Conservation (phyloP, 2,113 vertebrate species). For the Nerophis ophidion region DNA sequence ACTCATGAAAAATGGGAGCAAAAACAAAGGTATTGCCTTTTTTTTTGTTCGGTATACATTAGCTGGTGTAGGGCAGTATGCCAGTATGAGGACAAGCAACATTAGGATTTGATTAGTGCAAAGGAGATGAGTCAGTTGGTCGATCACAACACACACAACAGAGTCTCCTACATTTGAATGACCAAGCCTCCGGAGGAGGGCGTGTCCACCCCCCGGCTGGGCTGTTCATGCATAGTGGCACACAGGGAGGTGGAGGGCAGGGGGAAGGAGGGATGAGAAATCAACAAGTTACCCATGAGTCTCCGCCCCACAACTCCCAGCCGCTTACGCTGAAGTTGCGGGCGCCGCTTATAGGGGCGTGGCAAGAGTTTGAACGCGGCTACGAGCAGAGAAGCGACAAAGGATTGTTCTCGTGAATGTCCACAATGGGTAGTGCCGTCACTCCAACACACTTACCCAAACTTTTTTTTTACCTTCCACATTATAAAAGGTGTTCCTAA, state of each 20-base stretch:
- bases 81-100: constrained; percentile 29
- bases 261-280: constrained; percentile 35
- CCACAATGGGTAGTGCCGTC: no score
- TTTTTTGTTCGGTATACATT: no score
- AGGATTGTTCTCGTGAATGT: constrained; percentile 36
- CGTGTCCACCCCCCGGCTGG: constrained; percentile 44
- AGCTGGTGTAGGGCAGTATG: constrained; percentile 21
- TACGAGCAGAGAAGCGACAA: constrained; percentile 38
- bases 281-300: constrained; percentile 71
- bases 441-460: no score
- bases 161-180: constrained; percentile 63
- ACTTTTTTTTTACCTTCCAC: no score
- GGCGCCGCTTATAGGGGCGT: constrained; percentile 61
- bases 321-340: constrained; percentile 71
- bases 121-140: constrained; percentile 13
- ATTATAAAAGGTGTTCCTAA: no score
- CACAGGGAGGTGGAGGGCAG: constrained; percentile 22
- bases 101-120: constrained; percentile 44
- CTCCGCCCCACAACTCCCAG: constrained; percentile 76
- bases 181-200: constrained; percentile 61
- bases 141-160: constrained; percentile 31
- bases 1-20: no score
- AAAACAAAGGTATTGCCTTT: no score
- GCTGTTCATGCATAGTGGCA: constrained; percentile 66
- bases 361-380: constrained; percentile 67